Percentiles rank a stretch among this genome's conserved stretches.
phyloP scores from a whole-genome alignment of 2,888 invertebrate genomes.

The Caradrina kadenii region DNA sequence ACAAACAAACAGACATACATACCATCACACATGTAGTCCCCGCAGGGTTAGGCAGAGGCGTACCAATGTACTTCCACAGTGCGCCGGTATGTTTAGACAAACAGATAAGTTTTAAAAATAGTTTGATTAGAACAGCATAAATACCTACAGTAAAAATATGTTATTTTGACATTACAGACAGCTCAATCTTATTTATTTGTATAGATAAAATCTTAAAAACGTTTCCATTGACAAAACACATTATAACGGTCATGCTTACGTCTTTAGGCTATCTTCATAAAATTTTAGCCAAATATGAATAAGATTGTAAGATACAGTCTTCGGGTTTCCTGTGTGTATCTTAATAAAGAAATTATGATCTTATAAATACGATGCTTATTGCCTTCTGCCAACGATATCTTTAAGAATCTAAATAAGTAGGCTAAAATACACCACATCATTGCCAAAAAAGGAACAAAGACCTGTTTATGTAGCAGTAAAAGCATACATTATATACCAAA shows the following conservation, averaged over 20 bases:
- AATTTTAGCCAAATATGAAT: constrained; percentile 33
- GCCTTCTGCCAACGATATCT: constrained; percentile 26
- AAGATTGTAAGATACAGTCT: constrained; percentile 8
- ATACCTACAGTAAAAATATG: too few species aligned
- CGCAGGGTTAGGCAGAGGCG: too few species aligned
- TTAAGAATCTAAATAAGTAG: constrained; percentile 23
- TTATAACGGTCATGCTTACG: constrained; percentile 20
- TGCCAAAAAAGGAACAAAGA: constrained; percentile 26
- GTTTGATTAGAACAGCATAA: too few species aligned
- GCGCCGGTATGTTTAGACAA: too few species aligned
- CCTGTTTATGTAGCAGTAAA: constrained; percentile 31
- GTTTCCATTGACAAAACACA: constrained; percentile 21
- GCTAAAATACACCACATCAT: constrained; percentile 16
- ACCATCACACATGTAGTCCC: too few species aligned
- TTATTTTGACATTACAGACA: too few species aligned
- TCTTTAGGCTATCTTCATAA: constrained; percentile 19
- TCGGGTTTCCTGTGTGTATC: constrained; percentile 26
- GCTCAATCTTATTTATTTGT: too few species aligned
- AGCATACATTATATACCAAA: constrained; percentile 28
- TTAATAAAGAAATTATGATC: constrained; percentile 24
- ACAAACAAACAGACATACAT: too few species aligned
- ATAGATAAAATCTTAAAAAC: constrained; percentile 10
- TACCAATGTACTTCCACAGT: too few species aligned
- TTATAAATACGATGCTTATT: constrained; percentile 14
- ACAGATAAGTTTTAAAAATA: too few species aligned